Evolutionary conservation across 1,140 invertebrate species (phyloP), one percentile per base, ranked within the genome.

Genomic region (Rhagoletis pomonella): DNA sequence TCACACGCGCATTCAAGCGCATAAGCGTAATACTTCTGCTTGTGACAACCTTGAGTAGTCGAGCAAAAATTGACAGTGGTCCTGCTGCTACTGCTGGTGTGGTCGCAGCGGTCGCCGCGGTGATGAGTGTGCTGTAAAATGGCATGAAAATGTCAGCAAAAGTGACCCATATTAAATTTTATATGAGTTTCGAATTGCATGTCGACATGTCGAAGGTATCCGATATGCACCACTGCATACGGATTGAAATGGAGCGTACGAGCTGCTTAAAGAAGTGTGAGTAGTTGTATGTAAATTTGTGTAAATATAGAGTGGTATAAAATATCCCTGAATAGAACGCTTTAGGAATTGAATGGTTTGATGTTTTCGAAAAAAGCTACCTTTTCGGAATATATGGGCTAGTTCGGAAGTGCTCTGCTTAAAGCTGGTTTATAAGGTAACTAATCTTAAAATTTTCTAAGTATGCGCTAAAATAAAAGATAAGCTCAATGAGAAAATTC

Each of bases 71-170:
- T 73, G 67, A 44, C 67, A 42, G 67, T 47, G 44, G 67, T 73
- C 67, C 42, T 73, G 44, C 42, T 44, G 42, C 12, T 73, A 44
- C 67, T 73, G 42, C 17, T 44, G 50, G 2, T 55, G 29, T 29
- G 29, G 29, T 29, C 29, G 29, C 29, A 10, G 64, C 64, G 64
- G 64, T 42, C 64, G 29, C 9, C 29, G 64, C 64, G 64, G 64
- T 67, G 67, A 73, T 73, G 67, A 42, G 44, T 73, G 42, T 39
- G 10, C 67, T 73, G 67, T 73, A 73, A 73, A 47, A 73, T 67
- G 42, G 42, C 67, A 73, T 73, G 39, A 44, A 47, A 73, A 47
- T 73, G 42, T 73, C 67, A 73, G 39, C 67, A 73, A 73, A 73
- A 47, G 67, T 17, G 39, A 73, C 67, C 42, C 42, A 73, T 73